These are phyloP conservation scores for Peromyscus polionotus DNA, from an alignment of 2,113 vertebrate genomes.

Conservation along the genomic window DNA sequence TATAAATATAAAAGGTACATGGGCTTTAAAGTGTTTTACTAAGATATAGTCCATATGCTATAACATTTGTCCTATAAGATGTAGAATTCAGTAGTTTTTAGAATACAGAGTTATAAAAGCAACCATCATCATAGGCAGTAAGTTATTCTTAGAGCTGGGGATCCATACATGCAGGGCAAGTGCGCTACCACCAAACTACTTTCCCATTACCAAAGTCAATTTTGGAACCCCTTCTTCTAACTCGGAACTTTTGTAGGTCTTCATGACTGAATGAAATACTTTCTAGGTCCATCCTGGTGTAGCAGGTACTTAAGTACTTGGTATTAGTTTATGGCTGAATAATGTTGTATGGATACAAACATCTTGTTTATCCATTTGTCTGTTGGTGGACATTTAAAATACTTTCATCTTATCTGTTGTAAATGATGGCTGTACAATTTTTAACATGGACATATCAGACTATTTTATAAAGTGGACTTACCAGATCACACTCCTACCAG, in stretches of 20 bases:
- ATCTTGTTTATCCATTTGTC: not conserved
- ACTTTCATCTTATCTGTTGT: not conserved
- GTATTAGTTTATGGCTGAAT: not conserved
- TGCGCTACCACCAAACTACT: not conserved
- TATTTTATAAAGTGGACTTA: not conserved
- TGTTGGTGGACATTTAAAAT: not conserved
- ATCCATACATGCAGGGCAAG: no score
- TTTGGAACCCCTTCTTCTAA: not conserved
- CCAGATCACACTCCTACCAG: not conserved
- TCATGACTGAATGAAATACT: not conserved
- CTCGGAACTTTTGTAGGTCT: not conserved
- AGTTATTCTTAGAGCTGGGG: not conserved
- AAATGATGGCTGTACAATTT: not conserved
- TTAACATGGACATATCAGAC: not conserved
- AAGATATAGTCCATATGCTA: not conserved
- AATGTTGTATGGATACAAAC: not conserved
- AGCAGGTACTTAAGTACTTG: not conserved
- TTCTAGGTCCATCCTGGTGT: not conserved
- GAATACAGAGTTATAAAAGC: conserved; percentile 6
- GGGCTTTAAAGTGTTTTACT: not conserved
- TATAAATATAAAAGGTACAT: not conserved
- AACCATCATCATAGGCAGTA: not conserved
- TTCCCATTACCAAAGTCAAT: not conserved
- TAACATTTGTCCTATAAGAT: not conserved
- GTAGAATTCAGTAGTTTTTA: not conserved